A percentile compares a stretch with the other conserved stretches of the same genome.
phyloP scores from a whole-genome alignment of 2,797 vertebrate genomes.

The Cryptoblepharus egeriae region DNA sequence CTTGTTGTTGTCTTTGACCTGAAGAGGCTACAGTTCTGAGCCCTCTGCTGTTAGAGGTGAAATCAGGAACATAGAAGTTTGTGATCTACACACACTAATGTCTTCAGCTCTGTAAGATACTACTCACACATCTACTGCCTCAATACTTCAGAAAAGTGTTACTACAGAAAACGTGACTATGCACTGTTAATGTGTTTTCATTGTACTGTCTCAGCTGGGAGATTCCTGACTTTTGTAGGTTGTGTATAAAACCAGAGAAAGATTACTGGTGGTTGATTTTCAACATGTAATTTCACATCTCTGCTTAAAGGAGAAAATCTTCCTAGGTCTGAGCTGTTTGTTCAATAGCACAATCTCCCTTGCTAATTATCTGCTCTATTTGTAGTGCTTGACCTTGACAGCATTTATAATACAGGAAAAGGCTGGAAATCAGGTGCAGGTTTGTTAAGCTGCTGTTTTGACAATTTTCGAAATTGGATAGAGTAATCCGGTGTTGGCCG shows the following conservation, averaged over 20 bases:
- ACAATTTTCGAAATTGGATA: slow-evolving; percentile 20
- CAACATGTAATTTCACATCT: slow-evolving; percentile 20
- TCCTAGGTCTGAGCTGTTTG: slow-evolving; percentile 37
- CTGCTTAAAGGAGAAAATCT: slow-evolving; percentile 50
- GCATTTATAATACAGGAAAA: slow-evolving; percentile 14
- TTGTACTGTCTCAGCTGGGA: neutral
- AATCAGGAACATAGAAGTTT: neutral
- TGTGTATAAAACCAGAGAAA: neutral
- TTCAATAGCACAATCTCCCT: slow-evolving; percentile 43
- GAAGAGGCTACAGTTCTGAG: neutral
- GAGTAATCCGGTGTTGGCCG: slow-evolving; percentile 10
- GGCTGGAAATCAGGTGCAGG: slow-evolving; percentile 33
- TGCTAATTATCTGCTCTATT: slow-evolving; percentile 63
- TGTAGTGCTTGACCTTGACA: slow-evolving; percentile 59
- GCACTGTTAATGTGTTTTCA: slow-evolving; percentile 1
- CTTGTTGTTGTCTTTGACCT: no score
- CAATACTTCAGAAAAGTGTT: slow-evolving; percentile 5
- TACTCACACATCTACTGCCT: neutral
- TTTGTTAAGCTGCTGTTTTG: slow-evolving; percentile 37
- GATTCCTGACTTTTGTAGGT: slow-evolving; percentile 7
- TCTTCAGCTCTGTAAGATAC: neutral
- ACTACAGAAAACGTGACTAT: neutral
- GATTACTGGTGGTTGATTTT: slow-evolving; percentile 23
- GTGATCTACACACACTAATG: neutral
- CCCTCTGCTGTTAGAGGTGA: slow-evolving; percentile 18